Conservation (phyloP, 2,888 invertebrate genomes). For the Epinotia brunnichana region DNA sequence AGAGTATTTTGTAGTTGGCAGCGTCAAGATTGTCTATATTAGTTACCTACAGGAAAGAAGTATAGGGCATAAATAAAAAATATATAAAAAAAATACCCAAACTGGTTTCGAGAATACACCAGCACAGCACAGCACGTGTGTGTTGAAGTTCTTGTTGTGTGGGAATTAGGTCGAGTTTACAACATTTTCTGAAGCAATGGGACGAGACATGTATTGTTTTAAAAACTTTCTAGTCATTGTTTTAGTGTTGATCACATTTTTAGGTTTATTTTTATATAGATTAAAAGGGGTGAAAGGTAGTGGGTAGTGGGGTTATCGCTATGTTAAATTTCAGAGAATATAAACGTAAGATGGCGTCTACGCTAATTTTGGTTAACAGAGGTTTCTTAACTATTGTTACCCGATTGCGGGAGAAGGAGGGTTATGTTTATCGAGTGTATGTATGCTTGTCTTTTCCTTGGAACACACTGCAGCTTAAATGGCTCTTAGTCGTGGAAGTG, state of each 20-base stretch:
- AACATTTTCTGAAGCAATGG: background rate
- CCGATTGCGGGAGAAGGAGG: too few relatives aligned
- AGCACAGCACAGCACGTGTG: slow-evolving; percentile 18
- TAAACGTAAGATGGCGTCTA: too few relatives aligned
- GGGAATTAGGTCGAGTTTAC: slow-evolving; percentile 11
- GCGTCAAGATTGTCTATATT: too few relatives aligned
- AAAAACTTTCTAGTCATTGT: slow-evolving; percentile 28
- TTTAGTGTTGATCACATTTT: slow-evolving; percentile 34
- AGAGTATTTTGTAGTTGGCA: too few relatives aligned
- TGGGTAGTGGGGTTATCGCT: background rate
- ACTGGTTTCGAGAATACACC: slow-evolving; percentile 6
- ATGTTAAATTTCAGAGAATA: background rate
- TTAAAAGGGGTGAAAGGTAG: background rate
- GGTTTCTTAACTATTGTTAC: too few relatives aligned
- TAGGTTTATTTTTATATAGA: slow-evolving; percentile 7
- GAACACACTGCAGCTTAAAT: too few relatives aligned
- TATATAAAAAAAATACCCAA: background rate
- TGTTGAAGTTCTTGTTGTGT: slow-evolving; percentile 17
- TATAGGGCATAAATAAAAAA: too few relatives aligned
- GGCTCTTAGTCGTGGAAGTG: too few relatives aligned
- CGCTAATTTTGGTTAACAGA: too few relatives aligned
- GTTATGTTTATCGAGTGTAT: too few relatives aligned
- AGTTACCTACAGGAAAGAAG: too few relatives aligned
- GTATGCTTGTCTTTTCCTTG: too few relatives aligned
- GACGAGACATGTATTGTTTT: slow-evolving; percentile 10